Evolutionary conservation across 2,113 vertebrate species (phyloP).

Genomic region (Antigone vipio): DNA sequence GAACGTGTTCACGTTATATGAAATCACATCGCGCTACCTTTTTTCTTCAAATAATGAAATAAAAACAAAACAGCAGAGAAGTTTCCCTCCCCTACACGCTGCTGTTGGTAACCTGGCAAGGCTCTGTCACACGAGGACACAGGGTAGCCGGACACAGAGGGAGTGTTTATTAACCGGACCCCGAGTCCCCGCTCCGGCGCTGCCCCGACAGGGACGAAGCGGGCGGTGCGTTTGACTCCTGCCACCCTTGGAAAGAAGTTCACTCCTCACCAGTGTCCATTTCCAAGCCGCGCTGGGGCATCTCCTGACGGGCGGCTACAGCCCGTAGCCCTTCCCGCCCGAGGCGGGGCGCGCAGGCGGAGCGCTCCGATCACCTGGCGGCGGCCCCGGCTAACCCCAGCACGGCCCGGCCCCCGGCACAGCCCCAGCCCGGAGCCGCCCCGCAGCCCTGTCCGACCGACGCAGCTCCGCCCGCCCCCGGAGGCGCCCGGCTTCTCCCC

Average conservation of each 20-base stretch:
- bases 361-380: background rate
- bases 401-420: background rate
- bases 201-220: background rate
- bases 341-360: background rate
- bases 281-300: rapidly evolving
- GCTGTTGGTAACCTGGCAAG: background rate
- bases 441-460: background rate
- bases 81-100: background rate
- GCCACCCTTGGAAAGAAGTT: background rate
- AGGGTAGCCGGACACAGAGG: rapidly evolving
- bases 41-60: no score
- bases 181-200: no score
- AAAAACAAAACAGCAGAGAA: background rate
- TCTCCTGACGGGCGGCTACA: rapidly evolving
- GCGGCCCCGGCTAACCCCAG: background rate
- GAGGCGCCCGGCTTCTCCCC: background rate
- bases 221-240: rapidly evolving
- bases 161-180: rapidly evolving
- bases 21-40: background rate
- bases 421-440: background rate
- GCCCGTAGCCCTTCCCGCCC: background rate
- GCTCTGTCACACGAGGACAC: background rate
- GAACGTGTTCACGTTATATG: rapidly evolving
- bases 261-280: rapidly evolving
- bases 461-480: background rate